Evolutionary conservation across 2,113 vertebrate species (phyloP).

Genomic region (Pygoscelis antarcticus): DNA sequence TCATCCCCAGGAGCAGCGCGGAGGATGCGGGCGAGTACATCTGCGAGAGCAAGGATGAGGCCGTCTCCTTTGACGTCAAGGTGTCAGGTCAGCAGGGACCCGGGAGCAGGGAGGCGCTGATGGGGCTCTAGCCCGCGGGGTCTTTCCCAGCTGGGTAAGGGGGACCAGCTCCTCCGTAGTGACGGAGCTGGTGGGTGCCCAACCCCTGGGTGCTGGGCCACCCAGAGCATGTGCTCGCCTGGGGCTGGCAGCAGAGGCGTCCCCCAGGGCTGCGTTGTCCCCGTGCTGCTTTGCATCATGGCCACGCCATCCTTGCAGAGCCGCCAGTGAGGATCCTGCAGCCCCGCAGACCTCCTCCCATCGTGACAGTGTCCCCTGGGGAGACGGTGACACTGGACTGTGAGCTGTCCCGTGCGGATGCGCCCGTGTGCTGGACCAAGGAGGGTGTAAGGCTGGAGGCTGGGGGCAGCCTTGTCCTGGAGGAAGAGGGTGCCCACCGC

Average conservation of each 20-base stretch:
- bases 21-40: slow-evolving; percentile 84
- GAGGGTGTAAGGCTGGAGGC: slow-evolving; percentile 69
- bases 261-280: neutral
- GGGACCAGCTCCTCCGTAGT: neutral
- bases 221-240: rapidly evolving
- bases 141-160: neutral
- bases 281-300: rapidly evolving
- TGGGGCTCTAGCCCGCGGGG: neutral
- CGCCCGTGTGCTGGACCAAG: slow-evolving; percentile 58
- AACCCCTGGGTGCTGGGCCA: too few species aligned
- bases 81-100: slow-evolving; percentile 80
- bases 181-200: neutral
- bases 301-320: slow-evolving; percentile 49
- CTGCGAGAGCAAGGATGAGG: slow-evolving; percentile 86
- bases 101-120: neutral
- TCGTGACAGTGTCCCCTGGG: slow-evolving; percentile 13
- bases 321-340: slow-evolving; percentile 71
- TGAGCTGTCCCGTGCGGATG: slow-evolving; percentile 77
- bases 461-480: slow-evolving; percentile 73
- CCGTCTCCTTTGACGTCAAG: slow-evolving; percentile 81
- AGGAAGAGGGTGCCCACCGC: slow-evolving; percentile 76
- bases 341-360: slow-evolving; percentile 39
- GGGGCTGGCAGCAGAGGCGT: neutral
- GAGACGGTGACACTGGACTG: slow-evolving; percentile 72
- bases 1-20: slow-evolving; percentile 74